These are phyloP conservation scores for Formica aserva DNA, from an alignment of 2,888 invertebrate species.

Conservation along the genomic window DNA sequence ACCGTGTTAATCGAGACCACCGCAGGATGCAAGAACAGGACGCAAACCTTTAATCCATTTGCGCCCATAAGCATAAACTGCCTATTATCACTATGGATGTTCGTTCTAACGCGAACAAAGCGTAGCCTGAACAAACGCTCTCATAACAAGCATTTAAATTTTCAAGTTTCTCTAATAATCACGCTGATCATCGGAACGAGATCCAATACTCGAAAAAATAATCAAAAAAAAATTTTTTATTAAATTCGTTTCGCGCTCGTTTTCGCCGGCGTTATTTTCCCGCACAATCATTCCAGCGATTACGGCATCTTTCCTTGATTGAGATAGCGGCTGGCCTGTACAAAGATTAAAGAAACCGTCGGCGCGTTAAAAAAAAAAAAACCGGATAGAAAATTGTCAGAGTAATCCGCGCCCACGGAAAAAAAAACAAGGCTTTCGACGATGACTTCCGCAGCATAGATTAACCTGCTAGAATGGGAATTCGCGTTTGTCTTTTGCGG, in stretches of 20 bases:
- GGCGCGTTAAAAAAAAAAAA: background rate
- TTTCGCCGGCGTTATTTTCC: background rate
- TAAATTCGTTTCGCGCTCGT: slow-evolving; percentile 15
- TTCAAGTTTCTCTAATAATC: background rate
- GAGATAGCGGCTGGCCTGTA: background rate
- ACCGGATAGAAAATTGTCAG: background rate
- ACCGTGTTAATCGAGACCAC: slow-evolving; percentile 50
- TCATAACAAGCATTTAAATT: background rate
- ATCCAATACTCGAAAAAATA: background rate
- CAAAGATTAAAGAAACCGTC: slow-evolving; percentile 11
- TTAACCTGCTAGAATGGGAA: background rate
- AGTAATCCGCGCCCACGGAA: background rate
- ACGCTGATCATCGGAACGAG: background rate
- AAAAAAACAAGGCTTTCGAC: background rate
- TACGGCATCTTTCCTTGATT: background rate
- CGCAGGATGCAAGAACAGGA: slow-evolving; percentile 64
- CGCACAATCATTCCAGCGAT: background rate
- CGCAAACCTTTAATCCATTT: slow-evolving; percentile 71
- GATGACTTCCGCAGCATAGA: slow-evolving; percentile 21
- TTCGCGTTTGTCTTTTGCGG: slow-evolving; percentile 51
- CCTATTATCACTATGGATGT: slow-evolving; percentile 38
- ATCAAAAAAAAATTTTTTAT: background rate
- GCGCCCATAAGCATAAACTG: slow-evolving; percentile 62
- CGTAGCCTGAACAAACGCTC: background rate
- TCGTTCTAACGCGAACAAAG: slow-evolving; percentile 5